phyloP scores from a whole-genome alignment of 2,113 vertebrate genomes.

The Oplegnathus fasciatus region DNA sequence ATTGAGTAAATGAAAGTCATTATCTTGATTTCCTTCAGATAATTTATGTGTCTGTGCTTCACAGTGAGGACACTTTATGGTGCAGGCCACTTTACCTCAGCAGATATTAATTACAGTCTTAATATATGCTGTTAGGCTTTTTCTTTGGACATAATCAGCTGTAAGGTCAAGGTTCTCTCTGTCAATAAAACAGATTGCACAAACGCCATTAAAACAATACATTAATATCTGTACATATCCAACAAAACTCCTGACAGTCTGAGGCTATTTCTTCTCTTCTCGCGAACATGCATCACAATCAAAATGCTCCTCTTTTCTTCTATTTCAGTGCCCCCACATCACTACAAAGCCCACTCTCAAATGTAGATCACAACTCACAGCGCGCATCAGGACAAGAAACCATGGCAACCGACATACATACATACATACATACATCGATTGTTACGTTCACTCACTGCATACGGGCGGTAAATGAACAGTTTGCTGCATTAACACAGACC shows the following conservation, averaged over 20 bases:
- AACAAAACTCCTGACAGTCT: not conserved
- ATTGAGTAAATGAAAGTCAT: slow-evolving; percentile 84
- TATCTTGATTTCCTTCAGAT: slow-evolving; percentile 78
- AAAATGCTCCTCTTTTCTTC: slow-evolving; percentile 34
- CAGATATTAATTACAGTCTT: slow-evolving; percentile 64
- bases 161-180: slow-evolving; percentile 20
- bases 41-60: slow-evolving; percentile 75
- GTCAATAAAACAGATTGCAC: slow-evolving; percentile 21
- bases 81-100: slow-evolving; percentile 60
- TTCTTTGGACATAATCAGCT: slow-evolving; percentile 17
- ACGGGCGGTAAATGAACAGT: slow-evolving; percentile 26
- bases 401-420: slow-evolving; percentile 67
- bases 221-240: not conserved
- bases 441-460: slow-evolving; percentile 19
- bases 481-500: slow-evolving; percentile 19
- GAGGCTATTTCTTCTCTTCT: not conserved
- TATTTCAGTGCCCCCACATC: slow-evolving; percentile 42
- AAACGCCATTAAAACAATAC: slow-evolving; percentile 16
- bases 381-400: slow-evolving; percentile 55
- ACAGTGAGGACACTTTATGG: slow-evolving; percentile 47
- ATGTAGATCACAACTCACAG: slow-evolving; percentile 52
- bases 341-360: slow-evolving; percentile 48
- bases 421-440: slow-evolving; percentile 59
- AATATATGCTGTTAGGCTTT: slow-evolving; percentile 41
- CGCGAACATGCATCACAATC: slow-evolving; percentile 27